Conservation (phyloP, 1,140 invertebrate genomes). For the Drosophila sechellia region DNA sequence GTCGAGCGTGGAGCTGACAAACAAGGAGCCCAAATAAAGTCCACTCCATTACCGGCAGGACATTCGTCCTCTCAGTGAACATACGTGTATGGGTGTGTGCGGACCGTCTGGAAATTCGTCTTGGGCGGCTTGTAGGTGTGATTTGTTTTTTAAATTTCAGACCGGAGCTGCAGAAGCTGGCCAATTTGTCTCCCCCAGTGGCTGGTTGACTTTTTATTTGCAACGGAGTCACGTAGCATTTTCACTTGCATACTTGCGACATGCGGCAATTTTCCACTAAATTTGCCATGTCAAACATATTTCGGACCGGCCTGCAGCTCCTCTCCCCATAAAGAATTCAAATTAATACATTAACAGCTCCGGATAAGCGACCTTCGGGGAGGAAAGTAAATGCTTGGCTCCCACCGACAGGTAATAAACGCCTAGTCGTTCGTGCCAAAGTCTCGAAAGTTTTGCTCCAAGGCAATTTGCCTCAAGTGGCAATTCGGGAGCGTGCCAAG, state of each 20-base stretch:
- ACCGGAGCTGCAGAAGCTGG: conserved; percentile 30
- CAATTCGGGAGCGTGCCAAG: conserved; percentile 80
- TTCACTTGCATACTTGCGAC: conserved; percentile 74
- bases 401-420: conserved; percentile 67
- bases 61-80: conserved; percentile 31
- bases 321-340: conserved; percentile 61
- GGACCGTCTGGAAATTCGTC: conserved; percentile 64
- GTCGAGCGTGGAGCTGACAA: conserved; percentile 43
- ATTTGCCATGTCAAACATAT: conserved; percentile 81
- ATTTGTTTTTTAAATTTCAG: conserved; percentile 79
- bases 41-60: conserved; percentile 74
- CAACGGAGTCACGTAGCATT: conserved; percentile 72
- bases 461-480: conserved; percentile 77
- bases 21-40: conserved; percentile 70
- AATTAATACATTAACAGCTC: conserved; percentile 78
- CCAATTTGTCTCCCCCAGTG: conserved; percentile 66
- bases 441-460: conserved; percentile 62
- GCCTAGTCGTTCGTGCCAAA: conserved; percentile 68
- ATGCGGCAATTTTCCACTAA: conserved; percentile 82
- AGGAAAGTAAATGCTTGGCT: not conserved
- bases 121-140: conserved; percentile 66
- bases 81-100: not conserved
- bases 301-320: conserved; percentile 8
- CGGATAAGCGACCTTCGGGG: conserved; percentile 34
- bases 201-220: conserved; percentile 52